A percentile compares a stretch with the other conserved stretches of the same genome.
These are phyloP conservation scores for Pristionchus japonicus DNA, from an alignment of 2,888 invertebrate species.

Conservation along the genomic window DNA sequence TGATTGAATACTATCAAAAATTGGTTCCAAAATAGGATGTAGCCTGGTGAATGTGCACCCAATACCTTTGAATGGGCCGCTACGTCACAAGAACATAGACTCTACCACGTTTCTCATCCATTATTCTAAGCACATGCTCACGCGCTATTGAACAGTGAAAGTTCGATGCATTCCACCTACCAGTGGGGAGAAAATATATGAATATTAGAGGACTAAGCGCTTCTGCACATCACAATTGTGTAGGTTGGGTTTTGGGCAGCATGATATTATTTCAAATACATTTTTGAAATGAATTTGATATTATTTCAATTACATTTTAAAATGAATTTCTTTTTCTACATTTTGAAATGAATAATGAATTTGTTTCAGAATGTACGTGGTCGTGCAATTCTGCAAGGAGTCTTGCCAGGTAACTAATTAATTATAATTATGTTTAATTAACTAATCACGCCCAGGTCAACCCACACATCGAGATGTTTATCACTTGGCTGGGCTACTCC, in stretches of 20 bases:
- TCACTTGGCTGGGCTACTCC: slow-evolving; percentile 74
- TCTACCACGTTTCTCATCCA: not conserved
- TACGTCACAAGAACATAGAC: not conserved
- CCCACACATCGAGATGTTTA: slow-evolving; percentile 75
- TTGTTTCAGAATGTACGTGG: slow-evolving; percentile 72
- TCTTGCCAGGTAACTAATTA: slow-evolving; percentile 52
- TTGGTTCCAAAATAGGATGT: too few relatives aligned
- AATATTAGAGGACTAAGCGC: not conserved
- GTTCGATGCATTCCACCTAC: slow-evolving; percentile 20
- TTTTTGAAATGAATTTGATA: too few relatives aligned
- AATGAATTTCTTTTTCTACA: too few relatives aligned
- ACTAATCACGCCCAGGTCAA: slow-evolving; percentile 59
- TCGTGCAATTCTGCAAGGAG: slow-evolving; percentile 72
- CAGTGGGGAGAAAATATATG: not conserved
- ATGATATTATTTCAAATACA: too few relatives aligned
- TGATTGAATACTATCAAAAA: too few relatives aligned
- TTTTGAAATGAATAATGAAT: not conserved
- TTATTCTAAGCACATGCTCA: not conserved
- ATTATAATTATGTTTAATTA: not conserved
- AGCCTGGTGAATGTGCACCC: too few relatives aligned
- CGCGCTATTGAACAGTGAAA: not conserved
- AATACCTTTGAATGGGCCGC: too few relatives aligned
- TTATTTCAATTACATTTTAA: too few relatives aligned
- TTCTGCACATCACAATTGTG: too few relatives aligned
- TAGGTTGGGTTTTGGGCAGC: too few relatives aligned